A percentile compares a stretch with the other conserved stretches of the same genome.
phyloP scores from a whole-genome alignment of 2,113 vertebrate species.

The Poeciliopsis turrubarensis region DNA sequence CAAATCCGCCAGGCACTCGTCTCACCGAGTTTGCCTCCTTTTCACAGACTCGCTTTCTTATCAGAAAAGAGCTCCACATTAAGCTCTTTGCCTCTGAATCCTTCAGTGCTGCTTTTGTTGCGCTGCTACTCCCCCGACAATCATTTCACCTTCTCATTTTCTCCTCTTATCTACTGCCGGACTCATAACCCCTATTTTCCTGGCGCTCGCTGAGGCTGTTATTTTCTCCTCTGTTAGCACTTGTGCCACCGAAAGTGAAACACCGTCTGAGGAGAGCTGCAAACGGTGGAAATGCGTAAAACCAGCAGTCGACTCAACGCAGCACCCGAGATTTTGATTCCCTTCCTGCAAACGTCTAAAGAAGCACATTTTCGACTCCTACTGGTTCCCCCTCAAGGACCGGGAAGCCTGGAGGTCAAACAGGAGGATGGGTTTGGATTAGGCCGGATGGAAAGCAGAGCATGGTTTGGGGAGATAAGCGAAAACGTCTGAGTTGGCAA shows the following conservation, averaged over 20 bases:
- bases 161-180: constrained; percentile 30
- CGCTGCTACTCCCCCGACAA: constrained; percentile 7
- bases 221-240: constrained; percentile 34
- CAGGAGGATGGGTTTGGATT: constrained; percentile 11
- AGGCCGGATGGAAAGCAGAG: constrained; percentile 21
- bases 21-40: constrained; percentile 21
- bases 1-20: constrained; percentile 50
- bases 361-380: constrained; percentile 14
- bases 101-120: constrained; percentile 16
- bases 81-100: constrained; percentile 27
- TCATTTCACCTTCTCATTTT: constrained; percentile 39
- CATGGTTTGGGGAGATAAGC: constrained; percentile 21
- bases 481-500: constrained; percentile 8
- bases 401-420: constrained; percentile 56
- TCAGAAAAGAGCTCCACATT: constrained; percentile 13
- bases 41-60: constrained; percentile 3
- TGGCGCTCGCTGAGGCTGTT: not conserved
- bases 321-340: not conserved
- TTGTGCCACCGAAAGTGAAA: constrained; percentile 32
- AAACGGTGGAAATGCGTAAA: constrained; percentile 54
- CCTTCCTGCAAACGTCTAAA: constrained; percentile 7
- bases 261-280: constrained; percentile 42
- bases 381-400: not conserved
- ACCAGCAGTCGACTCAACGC: constrained; percentile 32
- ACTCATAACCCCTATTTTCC: constrained; percentile 27